Evolutionary conservation across 2,797 vertebrate species (phyloP).

Genomic region (Intellagama lesueurii): DNA sequence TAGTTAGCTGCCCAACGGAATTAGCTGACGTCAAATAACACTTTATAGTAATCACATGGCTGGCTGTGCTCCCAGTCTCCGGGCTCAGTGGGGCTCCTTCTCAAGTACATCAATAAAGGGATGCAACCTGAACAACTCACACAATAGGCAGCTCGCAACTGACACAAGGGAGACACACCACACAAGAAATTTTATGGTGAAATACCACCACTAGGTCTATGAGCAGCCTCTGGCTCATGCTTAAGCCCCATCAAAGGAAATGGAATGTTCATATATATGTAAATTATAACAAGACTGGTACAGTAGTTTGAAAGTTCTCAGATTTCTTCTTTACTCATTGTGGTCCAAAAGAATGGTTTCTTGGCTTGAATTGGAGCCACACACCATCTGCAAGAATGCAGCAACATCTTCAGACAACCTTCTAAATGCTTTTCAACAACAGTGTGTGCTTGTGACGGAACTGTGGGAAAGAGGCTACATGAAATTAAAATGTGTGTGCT

Average conservation of each 20-base stretch:
- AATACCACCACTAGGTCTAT: too few species aligned
- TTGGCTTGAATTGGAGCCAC: neutral
- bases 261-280: neutral
- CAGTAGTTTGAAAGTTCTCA: neutral
- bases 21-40: too few species aligned
- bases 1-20: too few species aligned
- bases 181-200: too few species aligned
- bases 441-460: too few species aligned
- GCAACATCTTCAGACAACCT: conserved; percentile 34
- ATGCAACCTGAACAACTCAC: neutral
- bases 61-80: too few species aligned
- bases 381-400: neutral
- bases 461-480: too few species aligned
- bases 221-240: neutral
- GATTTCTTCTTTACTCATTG: neutral
- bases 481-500: too few species aligned
- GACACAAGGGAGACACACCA: too few species aligned
- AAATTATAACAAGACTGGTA: neutral
- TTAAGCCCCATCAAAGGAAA: neutral
- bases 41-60: too few species aligned
- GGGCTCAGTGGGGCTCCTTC: neutral
- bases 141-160: too few species aligned
- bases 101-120: too few species aligned
- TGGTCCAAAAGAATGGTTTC: neutral
- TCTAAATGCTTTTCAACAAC: conserved; percentile 17